These are phyloP conservation scores for Eilema griseolum DNA, from an alignment of 2,888 invertebrate genomes.

Conservation along the genomic window DNA sequence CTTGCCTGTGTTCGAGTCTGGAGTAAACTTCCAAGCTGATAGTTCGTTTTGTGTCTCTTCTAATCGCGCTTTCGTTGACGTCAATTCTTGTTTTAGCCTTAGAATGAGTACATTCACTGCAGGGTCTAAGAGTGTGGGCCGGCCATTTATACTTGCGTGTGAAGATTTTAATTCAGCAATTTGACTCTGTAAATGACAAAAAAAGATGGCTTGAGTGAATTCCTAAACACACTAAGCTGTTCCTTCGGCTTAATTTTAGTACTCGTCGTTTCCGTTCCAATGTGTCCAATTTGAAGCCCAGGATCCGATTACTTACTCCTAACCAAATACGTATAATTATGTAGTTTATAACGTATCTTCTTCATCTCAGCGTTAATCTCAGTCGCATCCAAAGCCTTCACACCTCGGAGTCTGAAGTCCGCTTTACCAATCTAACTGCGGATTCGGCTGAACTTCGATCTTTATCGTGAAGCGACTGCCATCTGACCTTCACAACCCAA, in stretches of 20 bases:
- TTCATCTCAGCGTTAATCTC: too few species aligned
- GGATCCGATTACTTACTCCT: background rate
- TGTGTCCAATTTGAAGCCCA: background rate
- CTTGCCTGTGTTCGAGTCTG: slow-evolving; percentile 99
- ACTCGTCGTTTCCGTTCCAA: background rate
- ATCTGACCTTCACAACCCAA: too few species aligned
- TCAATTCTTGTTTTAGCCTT: slow-evolving; percentile 95
- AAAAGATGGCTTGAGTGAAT: background rate
- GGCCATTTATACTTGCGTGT: slow-evolving; percentile 94
- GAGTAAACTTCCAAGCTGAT: slow-evolving; percentile 99
- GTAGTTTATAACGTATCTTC: too few species aligned
- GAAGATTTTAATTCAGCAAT: slow-evolving; percentile 96
- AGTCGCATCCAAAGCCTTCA: too few species aligned
- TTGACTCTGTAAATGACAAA: slow-evolving; percentile 90
- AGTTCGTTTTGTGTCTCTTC: slow-evolving; percentile 99
- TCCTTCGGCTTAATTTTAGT: background rate
- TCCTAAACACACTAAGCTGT: background rate
- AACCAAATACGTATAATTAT: too few species aligned
- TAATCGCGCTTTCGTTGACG: slow-evolving; percentile 94
- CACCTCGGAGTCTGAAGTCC: too few species aligned
- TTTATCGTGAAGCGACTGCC: too few species aligned
- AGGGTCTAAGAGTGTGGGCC: slow-evolving; percentile 93
- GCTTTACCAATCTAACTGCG: too few species aligned
- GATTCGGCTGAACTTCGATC: too few species aligned
- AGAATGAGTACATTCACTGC: slow-evolving; percentile 98